Conservation (phyloP, 2,113 vertebrate species). For the Asarcornis scutulata region DNA sequence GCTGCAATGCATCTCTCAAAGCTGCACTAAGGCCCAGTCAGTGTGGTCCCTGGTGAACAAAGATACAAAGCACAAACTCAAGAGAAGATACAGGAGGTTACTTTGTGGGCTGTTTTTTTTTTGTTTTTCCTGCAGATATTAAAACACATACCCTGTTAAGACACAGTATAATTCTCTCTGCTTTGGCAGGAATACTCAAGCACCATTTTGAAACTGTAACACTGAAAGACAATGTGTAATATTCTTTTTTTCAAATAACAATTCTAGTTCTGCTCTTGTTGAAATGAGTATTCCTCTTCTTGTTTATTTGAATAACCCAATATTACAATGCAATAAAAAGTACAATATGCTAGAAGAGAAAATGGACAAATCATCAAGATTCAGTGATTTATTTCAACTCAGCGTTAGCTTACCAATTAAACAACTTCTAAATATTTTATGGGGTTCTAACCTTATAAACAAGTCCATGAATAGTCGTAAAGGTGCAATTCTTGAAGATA, state of each 20-base stretch:
- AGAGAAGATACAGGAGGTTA: neutral
- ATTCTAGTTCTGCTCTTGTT: neutral
- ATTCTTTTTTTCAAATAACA: neutral
- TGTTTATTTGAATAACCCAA: neutral
- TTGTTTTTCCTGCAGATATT: neutral
- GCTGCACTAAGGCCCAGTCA: neutral
- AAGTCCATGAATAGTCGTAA: constrained; percentile 47
- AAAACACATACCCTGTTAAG: neutral
- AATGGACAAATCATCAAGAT: neutral
- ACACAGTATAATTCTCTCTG: neutral
- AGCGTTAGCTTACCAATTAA: neutral
- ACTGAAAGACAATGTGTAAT: neutral
- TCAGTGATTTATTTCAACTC: constrained; percentile 1
- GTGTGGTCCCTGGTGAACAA: neutral
- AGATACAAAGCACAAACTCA: neutral
- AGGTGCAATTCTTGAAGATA: constrained; percentile 29
- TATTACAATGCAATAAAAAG: constrained; percentile 25
- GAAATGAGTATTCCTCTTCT: neutral
- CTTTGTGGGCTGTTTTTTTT: neutral
- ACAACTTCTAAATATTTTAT: neutral
- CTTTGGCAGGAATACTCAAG: neutral
- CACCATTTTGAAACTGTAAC: neutral
- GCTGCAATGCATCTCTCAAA: neutral
- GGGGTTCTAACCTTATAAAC: neutral
- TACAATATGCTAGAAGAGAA: constrained; percentile 36